Evolutionary conservation across 2,797 vertebrate species (phyloP).

Genomic region (Sternotherus odoratus): DNA sequence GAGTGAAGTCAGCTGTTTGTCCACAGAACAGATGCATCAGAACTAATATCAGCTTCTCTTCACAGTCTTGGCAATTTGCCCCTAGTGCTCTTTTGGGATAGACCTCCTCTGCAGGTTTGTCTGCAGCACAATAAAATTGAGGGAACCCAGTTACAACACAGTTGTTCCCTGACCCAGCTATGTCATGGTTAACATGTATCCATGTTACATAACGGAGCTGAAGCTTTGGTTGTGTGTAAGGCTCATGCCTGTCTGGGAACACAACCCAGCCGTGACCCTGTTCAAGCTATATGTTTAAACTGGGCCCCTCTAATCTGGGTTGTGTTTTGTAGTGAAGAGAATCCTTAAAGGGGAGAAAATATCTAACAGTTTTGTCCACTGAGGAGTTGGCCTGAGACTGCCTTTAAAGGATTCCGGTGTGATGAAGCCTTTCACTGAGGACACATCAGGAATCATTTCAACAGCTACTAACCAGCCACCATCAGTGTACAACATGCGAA

Average conservation of each 20-base stretch:
- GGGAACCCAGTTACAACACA: neutral
- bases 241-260: neutral
- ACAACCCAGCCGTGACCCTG: neutral
- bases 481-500: neutral
- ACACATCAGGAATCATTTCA: neutral
- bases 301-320: neutral
- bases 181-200: neutral
- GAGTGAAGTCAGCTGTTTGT: neutral
- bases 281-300: neutral
- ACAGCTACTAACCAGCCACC: neutral
- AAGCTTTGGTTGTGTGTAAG: neutral
- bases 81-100: neutral
- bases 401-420: neutral
- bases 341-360: neutral
- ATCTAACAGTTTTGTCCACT: rapidly evolving
- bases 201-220: neutral
- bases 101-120: neutral
- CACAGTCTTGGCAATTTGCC: neutral
- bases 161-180: neutral
- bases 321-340: neutral
- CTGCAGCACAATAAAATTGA: neutral
- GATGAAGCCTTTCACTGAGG: neutral
- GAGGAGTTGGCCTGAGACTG: neutral
- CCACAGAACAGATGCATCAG: neutral
- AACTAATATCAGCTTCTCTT: neutral